These are phyloP conservation scores for Euura saliciscinereae DNA, from an alignment of 1,140 invertebrate genomes.

Conservation along the genomic window DNA sequence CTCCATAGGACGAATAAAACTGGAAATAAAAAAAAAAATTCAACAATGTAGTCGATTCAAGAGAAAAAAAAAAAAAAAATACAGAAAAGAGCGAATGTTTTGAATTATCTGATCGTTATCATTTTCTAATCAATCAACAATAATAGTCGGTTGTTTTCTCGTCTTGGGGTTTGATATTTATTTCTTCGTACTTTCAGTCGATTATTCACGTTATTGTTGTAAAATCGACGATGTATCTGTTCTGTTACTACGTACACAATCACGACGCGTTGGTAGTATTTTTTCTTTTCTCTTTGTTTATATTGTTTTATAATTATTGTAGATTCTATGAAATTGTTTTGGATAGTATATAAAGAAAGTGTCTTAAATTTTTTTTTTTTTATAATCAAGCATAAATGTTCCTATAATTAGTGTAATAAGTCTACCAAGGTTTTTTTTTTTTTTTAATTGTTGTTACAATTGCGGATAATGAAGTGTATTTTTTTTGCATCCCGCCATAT, in stretches of 20 bases:
- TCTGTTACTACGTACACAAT: constrained; percentile 46
- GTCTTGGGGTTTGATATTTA: neutral
- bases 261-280: constrained; percentile 39
- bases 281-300: constrained; percentile 34
- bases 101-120: no score
- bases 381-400: no score
- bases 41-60: constrained; percentile 55
- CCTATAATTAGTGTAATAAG: no score
- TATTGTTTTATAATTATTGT: constrained; percentile 42
- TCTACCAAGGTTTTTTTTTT: no score
- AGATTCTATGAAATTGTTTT: constrained; percentile 40
- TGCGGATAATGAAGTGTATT: constrained; percentile 10
- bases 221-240: constrained; percentile 35
- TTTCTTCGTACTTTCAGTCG: constrained; percentile 19
- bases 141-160: no score
- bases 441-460: no score
- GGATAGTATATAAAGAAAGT: no score
- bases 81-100: constrained; percentile 38
- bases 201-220: neutral
- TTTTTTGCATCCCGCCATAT: neutral
- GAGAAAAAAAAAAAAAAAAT: constrained; percentile 57
- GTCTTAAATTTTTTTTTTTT: no score
- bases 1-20: constrained; percentile 65
- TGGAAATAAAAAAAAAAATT: constrained; percentile 53
- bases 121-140: no score